Evolutionary conservation across 2,113 vertebrate genomes (phyloP).

Genomic region (Corapipo altera): DNA sequence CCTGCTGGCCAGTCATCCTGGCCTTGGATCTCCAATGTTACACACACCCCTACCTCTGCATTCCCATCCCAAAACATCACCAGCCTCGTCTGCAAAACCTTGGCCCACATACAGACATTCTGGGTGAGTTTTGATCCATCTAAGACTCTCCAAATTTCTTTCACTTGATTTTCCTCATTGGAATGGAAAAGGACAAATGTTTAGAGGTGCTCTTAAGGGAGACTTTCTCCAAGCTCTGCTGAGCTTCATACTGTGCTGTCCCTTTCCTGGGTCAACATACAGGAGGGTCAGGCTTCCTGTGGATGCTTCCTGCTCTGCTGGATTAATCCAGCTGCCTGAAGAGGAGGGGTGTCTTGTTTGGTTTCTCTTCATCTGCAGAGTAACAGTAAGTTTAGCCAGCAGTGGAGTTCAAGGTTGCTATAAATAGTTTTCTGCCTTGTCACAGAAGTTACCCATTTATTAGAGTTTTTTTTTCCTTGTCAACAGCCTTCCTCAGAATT

Average conservation of each 20-base stretch:
- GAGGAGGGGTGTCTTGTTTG: not conserved
- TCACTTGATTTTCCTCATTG: not conserved
- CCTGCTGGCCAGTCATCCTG: not conserved
- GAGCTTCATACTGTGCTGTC: not conserved
- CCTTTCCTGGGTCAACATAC: not conserved
- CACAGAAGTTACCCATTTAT: slow-evolving; percentile 63
- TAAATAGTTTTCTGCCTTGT: slow-evolving; percentile 69
- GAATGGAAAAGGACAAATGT: not conserved
- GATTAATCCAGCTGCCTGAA: not conserved
- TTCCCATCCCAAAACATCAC: not conserved
- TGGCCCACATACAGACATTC: not conserved
- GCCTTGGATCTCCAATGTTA: not conserved
- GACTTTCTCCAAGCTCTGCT: not conserved
- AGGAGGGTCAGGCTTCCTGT: not conserved
- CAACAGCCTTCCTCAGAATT: not conserved
- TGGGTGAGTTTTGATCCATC: not conserved
- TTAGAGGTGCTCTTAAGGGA: not conserved
- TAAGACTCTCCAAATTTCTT: not conserved
- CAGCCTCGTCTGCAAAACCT: not conserved
- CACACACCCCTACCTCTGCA: not conserved
- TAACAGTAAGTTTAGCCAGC: not conserved
- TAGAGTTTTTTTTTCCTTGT: slow-evolving; percentile 64
- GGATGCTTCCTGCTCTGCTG: not conserved
- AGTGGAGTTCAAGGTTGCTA: slow-evolving; percentile 50
- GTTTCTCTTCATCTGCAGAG: not conserved